phyloP scores from a whole-genome alignment of 2,797 vertebrate species.

The Protonibea diacanthus region DNA sequence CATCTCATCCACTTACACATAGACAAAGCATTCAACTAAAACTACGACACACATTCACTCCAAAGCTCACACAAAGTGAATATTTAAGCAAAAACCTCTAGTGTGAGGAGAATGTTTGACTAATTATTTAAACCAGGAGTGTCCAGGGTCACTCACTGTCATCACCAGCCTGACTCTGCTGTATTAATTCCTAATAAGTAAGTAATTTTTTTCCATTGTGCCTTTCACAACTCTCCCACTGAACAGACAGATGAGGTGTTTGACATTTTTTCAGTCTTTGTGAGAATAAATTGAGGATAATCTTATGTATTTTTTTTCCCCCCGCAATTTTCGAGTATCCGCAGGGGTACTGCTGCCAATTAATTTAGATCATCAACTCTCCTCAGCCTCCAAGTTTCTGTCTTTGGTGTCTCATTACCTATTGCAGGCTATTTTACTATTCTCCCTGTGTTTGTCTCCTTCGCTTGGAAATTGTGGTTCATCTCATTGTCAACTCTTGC shows the following conservation, averaged over 20 bases:
- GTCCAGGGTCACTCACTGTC: slow-evolving; percentile 53
- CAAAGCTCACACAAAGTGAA: slow-evolving; percentile 36
- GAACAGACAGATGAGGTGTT: slow-evolving; percentile 58
- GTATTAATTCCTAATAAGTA: slow-evolving; percentile 61
- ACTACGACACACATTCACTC: slow-evolving; percentile 12
- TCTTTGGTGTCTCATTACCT: slow-evolving; percentile 57
- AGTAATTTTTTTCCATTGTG: slow-evolving; percentile 55
- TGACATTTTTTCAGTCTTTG: slow-evolving; percentile 59
- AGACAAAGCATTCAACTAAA: slow-evolving; percentile 25
- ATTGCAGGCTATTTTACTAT: slow-evolving; percentile 29
- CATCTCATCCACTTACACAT: slow-evolving; percentile 2
- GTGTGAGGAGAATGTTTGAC: slow-evolving; percentile 51
- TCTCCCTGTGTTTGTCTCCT: slow-evolving; percentile 44
- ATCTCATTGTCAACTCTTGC: slow-evolving; percentile 38
- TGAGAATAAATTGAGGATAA: slow-evolving; percentile 54
- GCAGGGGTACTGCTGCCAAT: slow-evolving; percentile 56
- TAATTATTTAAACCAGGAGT: slow-evolving; percentile 67
- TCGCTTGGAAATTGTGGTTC: slow-evolving; percentile 44
- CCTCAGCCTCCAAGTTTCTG: slow-evolving; percentile 29
- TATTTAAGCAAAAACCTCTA: slow-evolving; percentile 39
- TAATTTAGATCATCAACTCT: slow-evolving; percentile 66
- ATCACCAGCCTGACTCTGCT: slow-evolving; percentile 45
- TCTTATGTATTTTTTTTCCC: no score
- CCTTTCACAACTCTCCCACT: slow-evolving; percentile 47
- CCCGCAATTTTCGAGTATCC: slow-evolving; percentile 60